These are phyloP conservation scores for Steinernema khuongi DNA, from an alignment of 1,140 invertebrate genomes.

Conservation along the genomic window DNA sequence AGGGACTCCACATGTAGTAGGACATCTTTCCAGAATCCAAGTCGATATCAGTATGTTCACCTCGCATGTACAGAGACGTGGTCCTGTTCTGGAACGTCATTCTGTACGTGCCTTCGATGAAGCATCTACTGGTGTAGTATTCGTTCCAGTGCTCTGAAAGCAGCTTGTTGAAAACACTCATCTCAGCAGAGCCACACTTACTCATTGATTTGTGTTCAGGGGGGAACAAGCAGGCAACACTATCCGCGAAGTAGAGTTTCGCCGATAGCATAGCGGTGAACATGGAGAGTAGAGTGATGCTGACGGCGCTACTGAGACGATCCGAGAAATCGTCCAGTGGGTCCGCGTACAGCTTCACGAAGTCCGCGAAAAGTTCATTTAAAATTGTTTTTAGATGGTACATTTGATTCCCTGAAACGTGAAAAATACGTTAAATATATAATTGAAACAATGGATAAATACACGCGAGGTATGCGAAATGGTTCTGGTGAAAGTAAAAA, in stretches of 20 bases:
- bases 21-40: background rate
- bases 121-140: background rate
- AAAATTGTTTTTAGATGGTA: no score
- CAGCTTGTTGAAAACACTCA: background rate
- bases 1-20: background rate
- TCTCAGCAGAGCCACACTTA: background rate
- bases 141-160: background rate
- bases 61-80: background rate
- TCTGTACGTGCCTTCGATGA: background rate
- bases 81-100: background rate
- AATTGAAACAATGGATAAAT: no score
- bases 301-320: background rate
- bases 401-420: no score
- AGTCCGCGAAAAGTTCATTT: no score
- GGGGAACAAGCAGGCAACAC: background rate
- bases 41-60: background rate
- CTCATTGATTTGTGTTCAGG: background rate
- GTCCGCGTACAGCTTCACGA: background rate
- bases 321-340: background rate
- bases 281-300: background rate
- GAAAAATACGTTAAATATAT: no score
- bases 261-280: background rate
- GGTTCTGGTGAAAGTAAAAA: no score
- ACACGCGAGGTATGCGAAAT: no score
- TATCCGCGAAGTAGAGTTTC: background rate